Evolutionary conservation across 2,113 vertebrate genomes (phyloP), one percentile per base, ranked within the genome.

Genomic region (Felis chaus): DNA sequence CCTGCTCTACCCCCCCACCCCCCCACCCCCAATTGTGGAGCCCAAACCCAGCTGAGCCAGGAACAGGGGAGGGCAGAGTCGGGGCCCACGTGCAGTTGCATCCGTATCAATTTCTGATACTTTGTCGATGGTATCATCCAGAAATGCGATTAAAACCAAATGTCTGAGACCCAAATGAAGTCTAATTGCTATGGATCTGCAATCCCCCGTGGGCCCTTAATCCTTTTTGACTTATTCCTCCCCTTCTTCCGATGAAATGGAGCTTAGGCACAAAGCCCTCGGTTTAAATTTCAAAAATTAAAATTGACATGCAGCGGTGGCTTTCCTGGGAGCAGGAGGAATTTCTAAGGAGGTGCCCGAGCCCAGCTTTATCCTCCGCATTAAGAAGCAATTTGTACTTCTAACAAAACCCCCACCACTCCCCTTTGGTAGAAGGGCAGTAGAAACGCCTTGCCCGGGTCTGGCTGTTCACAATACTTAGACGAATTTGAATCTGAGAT

Each of bases 371-470:
- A 98, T 99, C 98, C 98, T 98, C 97, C 97, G 98, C 98, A 98
- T 99, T 99, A 99, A 99, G 98, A 99, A 99, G 98, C 98, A 99
- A 99, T 99, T 99, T 99, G 99, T 99, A 98, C 99, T 99, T 98
- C 98, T 98, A 98, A 98, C 99, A 99, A 98, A 98, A 98, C 96
- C 97, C 98, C 97, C 78, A 94, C 97, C 97, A 94, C 98, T 98
- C 98, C 98, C 98, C 98, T 98, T 99, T 98, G 98, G 98, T 91
- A 81, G 98, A 98, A 99, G 98, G 98, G 98, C 99, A 99, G 98
- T 98, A 97, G 98, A 98, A 98, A 98, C 87, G 98, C 98, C 98
- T 99, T 98, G 98, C 98, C 96, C 50, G 74, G 97, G 98, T 98
- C 98, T 98, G 98, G 98, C 97, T 98, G 98, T 98, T 99, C 98